Percentiles rank a stretch among this genome's conserved stretches.
These are phyloP conservation scores for Apis florea DNA, from an alignment of 1,140 invertebrate genomes.

Conservation along the genomic window DNA sequence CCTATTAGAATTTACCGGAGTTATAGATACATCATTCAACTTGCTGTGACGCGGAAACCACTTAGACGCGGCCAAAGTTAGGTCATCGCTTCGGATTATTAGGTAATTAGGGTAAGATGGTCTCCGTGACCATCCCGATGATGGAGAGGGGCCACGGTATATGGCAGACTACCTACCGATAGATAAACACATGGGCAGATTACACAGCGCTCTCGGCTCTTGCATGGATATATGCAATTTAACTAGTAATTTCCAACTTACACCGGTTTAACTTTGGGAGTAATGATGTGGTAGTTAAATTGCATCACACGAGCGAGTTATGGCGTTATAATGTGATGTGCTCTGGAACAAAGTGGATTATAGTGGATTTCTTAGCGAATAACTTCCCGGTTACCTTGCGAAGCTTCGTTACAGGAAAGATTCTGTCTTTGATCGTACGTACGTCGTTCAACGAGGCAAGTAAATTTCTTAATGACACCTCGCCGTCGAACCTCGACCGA, in stretches of 20 bases:
- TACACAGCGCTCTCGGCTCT: conserved; percentile 73
- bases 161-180: conserved; percentile 70
- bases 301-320: conserved; percentile 76
- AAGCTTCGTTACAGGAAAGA: conserved; percentile 37
- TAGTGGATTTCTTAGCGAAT: conserved; percentile 59
- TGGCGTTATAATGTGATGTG: conserved; percentile 66
- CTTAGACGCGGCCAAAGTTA: conserved; percentile 67
- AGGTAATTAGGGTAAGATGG: conserved; percentile 78
- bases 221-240: conserved; percentile 78
- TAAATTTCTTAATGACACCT: neutral
- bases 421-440: conserved; percentile 34
- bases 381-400: conserved; percentile 25
- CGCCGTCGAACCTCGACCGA: neutral
- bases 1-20: conserved; percentile 55
- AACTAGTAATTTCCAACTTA: conserved; percentile 80
- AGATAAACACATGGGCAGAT: conserved; percentile 78
- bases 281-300: conserved; percentile 80
- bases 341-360: conserved; percentile 63
- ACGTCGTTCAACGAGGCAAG: neutral
- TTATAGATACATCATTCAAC: conserved; percentile 59
- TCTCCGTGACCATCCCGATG: conserved; percentile 71
- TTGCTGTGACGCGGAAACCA: conserved; percentile 61
- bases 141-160: conserved; percentile 69
- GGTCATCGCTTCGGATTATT: conserved; percentile 75
- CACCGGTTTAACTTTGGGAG: conserved; percentile 76